Evolutionary conservation across 2,888 invertebrate species (phyloP), one percentile per base, ranked within the genome.

Genomic region (Drosophila rellima): DNA sequence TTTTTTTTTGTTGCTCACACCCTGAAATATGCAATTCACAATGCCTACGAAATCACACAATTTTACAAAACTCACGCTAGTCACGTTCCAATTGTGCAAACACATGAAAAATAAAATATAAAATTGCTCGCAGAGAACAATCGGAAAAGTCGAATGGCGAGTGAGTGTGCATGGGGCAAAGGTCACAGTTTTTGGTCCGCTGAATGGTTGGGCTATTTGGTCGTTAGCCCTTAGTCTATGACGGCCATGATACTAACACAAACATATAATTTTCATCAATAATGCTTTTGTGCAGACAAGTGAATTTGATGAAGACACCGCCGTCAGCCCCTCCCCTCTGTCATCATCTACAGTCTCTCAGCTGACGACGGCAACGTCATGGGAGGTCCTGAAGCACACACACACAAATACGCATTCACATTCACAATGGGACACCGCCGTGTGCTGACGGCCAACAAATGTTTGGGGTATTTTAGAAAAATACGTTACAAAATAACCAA

Each of bases 241-340:
- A 56, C 50, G 51, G 70, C 64, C 54, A 74, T 74, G 78, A 80
- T 78, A 75, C 78, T 67, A 78, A 74, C 69, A 74, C 82, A 81
- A 82, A 80, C 82, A 78, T 82, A 82, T 80, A 81, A 81, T 80
- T 81, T 82, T 80, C 80, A 81, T 80, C 82, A 80, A 80, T 81
- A 81, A 81, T 78, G 78, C 75, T 75, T 68, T 64, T 78, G 67
- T 66, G 73, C 82, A 80, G 80, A 80, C 80, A 80, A 80, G 80
- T 80, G 80, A 80, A 81, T 81, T 81, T 80, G 80, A 80, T 81
- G 82, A 80, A 81, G 80, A 73, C 73, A 63, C 69, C 72, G 51
- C 35, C 47, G 57, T 55, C 65, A 51, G 11, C 33, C 65, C 65
- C 39, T 29, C 65, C 60, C 35, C 39, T 23, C 37, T 42, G 35